A percentile compares a stretch with the other conserved stretches of the same genome.
phyloP scores from a whole-genome alignment of 2,888 invertebrate genomes.

The Chirona hameri region DNA sequence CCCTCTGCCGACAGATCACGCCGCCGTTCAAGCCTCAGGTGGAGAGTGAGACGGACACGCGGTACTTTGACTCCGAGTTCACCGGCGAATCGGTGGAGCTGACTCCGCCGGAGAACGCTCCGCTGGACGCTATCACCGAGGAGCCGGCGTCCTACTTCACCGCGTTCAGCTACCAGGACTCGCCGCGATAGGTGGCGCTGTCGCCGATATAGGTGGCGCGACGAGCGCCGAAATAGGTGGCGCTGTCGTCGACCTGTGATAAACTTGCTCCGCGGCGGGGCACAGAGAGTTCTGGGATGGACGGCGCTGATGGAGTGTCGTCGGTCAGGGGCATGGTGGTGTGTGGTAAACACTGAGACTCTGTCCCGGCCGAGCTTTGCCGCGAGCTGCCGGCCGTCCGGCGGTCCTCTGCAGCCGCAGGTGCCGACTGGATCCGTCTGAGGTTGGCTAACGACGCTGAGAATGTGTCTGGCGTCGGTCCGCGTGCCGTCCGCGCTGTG shows the following conservation, averaged over 20 bases:
- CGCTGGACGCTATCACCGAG: constrained; percentile 53
- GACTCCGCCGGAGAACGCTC: constrained; percentile 87
- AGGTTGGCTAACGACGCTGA: background rate
- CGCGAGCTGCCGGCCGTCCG: no score
- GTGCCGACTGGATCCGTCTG: no score
- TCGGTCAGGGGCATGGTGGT: no score
- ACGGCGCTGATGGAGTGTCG: no score
- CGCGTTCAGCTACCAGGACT: constrained; percentile 26
- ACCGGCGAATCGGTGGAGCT: constrained; percentile 95
- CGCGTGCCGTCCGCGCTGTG: no score
- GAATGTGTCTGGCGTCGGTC: background rate
- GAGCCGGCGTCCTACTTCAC: constrained; percentile 28
- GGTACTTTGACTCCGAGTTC: constrained; percentile 97
- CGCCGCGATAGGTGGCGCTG: background rate
- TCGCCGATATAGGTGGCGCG: background rate
- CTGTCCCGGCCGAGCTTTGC: no score
- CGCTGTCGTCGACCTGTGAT: background rate
- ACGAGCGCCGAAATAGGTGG: background rate
- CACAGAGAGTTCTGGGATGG: no score
- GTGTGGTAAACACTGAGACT: no score
- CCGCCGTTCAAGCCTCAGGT: constrained; percentile 94
- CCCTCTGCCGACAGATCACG: constrained; percentile 60
- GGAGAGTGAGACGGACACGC: constrained; percentile 91
- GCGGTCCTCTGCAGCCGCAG: no score
- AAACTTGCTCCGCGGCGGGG: no score